These are phyloP conservation scores for Ophioderma brevispina DNA, from an alignment of 35 echinoderm and acorn worm species.

Conservation along the genomic window DNA sequence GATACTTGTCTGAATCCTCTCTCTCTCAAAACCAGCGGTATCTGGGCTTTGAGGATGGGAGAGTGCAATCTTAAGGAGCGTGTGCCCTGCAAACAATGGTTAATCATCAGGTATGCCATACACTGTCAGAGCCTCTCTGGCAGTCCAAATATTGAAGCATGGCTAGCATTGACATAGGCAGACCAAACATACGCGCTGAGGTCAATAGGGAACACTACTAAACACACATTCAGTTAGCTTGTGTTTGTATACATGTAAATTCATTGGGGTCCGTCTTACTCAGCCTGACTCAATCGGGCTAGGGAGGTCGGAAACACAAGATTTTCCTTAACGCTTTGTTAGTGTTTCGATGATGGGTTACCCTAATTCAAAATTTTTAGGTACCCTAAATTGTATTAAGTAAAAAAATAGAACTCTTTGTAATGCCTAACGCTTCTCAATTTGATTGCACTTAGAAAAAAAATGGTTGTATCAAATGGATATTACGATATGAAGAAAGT, in stretches of 20 bases:
- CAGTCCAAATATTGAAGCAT: slow-evolving; percentile 5
- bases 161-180: not conserved
- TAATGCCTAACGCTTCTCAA: too few relatives aligned
- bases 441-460: not conserved
- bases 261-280: not conserved
- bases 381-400: too few relatives aligned
- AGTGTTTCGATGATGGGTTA: too few relatives aligned
- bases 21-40: too few relatives aligned
- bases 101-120: not conserved
- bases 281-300: not conserved
- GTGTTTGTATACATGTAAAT: slow-evolving; percentile 11
- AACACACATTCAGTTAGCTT: not conserved
- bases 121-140: not conserved
- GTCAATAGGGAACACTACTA: not conserved
- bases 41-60: too few relatives aligned
- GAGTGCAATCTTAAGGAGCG: too few relatives aligned
- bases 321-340: too few relatives aligned
- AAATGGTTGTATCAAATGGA: not conserved
- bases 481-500: not conserved
- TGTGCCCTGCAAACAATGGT: not conserved
- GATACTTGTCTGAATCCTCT: too few relatives aligned
- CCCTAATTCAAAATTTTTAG: too few relatives aligned
- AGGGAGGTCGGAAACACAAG: not conserved
- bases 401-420: too few relatives aligned
- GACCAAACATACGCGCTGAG: not conserved